Base-by-base conservation (phyloP, 2,888 invertebrate genomes). In the Abrostola tripartita region DNA sequence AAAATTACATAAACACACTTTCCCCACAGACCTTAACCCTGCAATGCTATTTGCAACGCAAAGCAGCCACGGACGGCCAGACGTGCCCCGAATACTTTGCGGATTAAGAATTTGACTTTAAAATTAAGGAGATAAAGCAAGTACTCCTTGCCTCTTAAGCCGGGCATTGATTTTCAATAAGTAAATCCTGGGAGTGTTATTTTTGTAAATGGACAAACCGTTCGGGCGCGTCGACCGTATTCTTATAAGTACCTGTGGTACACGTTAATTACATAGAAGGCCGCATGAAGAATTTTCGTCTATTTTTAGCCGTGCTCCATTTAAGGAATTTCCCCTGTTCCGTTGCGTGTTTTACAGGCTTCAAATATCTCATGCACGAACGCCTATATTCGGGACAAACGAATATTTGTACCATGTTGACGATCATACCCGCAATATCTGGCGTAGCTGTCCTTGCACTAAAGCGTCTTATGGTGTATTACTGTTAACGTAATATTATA, bases 51-150 rank as follows among this genome's bases (percentile, higher is more conserved):
- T 89, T 87, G 88, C 87, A 87, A 87, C 74, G 81, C 89, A 88
- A 88, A 90, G 76, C 82, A 85, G 85, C 74, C 71, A 58, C 73
- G 81, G 63, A 58, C 78, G 62, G 67, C 64, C 69, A 72, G 77
- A 85, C 88, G 88, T 87, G 88, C 82, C 73, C 79, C 71, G 89
- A 87, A 89, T 89, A 89, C 86, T 88, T 86, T 76, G 76, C 72
- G 88, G 89, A 89, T 89, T 89, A 88, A 84, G 84, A 87, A 91
- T 91, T 91, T 91, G 90, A 90, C 87, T 91, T 91, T 90, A 84
- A 90, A 90, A 91, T 91, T 83, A 88, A 87, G 88, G 71, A 85
- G 89, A 88, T 90, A 86, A 89, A 82, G 83, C 79, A 81, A 85
- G 83, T 83, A 77, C 84, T 81, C 80, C 83, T 82, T 85, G 81